A percentile compares a stretch with the other conserved stretches of the same genome.
phyloP scores from a whole-genome alignment of 2,888 invertebrate species.

The Drosophila neonasuta region DNA sequence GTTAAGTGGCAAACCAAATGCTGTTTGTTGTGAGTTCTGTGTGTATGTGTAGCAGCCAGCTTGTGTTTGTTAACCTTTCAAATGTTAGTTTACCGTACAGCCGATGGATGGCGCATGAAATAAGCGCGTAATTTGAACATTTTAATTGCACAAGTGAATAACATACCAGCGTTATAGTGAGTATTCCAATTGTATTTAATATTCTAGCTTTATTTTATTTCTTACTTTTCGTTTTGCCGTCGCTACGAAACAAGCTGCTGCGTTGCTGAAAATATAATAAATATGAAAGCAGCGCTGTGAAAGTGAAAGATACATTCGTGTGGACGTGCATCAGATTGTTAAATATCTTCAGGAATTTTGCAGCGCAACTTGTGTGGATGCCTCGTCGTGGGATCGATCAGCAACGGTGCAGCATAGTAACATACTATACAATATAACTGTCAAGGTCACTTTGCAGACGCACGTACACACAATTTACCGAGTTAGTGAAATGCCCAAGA shows the following conservation, averaged over 20 bases:
- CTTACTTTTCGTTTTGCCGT: too few species aligned
- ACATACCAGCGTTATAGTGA: too few species aligned
- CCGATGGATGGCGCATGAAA: constrained; percentile 50
- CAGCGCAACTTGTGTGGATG: background rate
- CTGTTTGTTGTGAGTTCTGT: background rate
- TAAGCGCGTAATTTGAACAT: constrained; percentile 9
- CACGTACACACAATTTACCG: constrained; percentile 79
- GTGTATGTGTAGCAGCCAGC: constrained; percentile 37
- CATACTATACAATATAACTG: constrained; percentile 12
- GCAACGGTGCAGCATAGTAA: background rate
- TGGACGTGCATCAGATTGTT: background rate
- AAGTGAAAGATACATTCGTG: background rate
- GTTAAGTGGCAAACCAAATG: constrained; percentile 19
- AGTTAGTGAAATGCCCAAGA: constrained; percentile 68
- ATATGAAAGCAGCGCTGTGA: background rate
- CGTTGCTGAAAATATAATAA: too few species aligned
- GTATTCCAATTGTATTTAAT: background rate
- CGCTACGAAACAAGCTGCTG: background rate
- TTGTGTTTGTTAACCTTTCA: constrained; percentile 17
- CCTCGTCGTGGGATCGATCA: background rate
- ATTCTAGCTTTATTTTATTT: too few species aligned
- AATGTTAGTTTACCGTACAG: constrained; percentile 9
- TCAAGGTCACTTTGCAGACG: constrained; percentile 67
- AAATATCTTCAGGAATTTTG: background rate
- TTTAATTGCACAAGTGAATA: constrained; percentile 24